Evolutionary conservation across 2,113 vertebrate genomes (phyloP).

Genomic region (Pterocles gutturalis): DNA sequence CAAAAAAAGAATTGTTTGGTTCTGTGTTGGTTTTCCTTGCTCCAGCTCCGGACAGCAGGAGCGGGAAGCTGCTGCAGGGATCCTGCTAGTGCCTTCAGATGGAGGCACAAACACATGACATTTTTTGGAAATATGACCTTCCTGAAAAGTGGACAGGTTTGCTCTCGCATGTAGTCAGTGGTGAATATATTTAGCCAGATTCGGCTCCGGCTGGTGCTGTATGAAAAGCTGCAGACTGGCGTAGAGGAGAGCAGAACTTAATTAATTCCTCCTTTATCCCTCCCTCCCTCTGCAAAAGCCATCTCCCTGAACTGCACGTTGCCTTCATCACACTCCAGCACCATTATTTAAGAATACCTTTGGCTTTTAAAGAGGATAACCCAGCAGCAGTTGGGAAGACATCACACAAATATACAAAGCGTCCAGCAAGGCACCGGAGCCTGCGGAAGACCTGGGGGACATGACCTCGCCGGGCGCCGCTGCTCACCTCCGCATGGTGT

Average conservation of each 20-base stretch:
- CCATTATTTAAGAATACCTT: neutral
- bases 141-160: neutral
- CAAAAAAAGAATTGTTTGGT: neutral
- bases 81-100: neutral
- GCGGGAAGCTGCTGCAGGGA: neutral
- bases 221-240: neutral
- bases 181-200: neutral
- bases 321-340: neutral
- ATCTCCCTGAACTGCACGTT: neutral
- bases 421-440: neutral
- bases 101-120: neutral
- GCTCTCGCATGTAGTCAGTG: neutral
- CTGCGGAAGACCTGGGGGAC: neutral
- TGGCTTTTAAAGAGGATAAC: neutral
- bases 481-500: slow-evolving; percentile 97
- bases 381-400: neutral
- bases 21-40: neutral
- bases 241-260: neutral
- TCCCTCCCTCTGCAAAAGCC: neutral
- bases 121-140: neutral
- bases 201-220: neutral
- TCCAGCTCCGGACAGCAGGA: neutral
- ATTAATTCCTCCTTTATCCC: neutral
- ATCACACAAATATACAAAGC: neutral
- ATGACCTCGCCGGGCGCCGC: neutral